These are phyloP conservation scores for Rhagologus leucostigma DNA, from an alignment of 2,113 vertebrate genomes.

Conservation along the genomic window DNA sequence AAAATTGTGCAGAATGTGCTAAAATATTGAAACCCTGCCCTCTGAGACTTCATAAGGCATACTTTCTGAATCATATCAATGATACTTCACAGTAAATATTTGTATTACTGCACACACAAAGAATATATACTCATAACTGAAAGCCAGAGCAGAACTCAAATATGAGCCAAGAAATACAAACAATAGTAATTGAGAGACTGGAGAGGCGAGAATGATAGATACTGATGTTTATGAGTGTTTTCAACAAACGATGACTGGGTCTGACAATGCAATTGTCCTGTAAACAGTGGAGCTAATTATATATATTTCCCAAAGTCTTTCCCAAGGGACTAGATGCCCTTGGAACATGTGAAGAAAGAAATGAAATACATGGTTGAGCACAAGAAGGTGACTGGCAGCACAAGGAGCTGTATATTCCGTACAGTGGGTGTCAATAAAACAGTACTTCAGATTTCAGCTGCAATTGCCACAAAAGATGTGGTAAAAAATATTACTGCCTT, in stretches of 20 bases:
- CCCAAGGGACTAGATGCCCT: neutral
- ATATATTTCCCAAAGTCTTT: neutral
- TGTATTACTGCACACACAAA: neutral
- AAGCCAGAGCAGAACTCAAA: neutral
- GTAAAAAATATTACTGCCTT: neutral
- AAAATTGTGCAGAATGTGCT: neutral
- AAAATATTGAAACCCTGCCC: neutral
- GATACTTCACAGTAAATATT: neutral
- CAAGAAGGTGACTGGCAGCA: neutral
- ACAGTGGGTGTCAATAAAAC: neutral
- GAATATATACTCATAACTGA: neutral
- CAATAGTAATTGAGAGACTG: neutral
- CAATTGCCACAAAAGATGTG: neutral
- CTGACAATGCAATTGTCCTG: neutral
- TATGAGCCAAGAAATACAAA: neutral
- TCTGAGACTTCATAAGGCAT: neutral
- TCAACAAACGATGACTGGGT: neutral
- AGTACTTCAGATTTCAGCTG: neutral
- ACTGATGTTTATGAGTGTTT: neutral
- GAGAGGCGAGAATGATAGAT: neutral
- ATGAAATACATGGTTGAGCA: neutral
- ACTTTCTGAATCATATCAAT: neutral
- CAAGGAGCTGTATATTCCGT: rapidly evolving
- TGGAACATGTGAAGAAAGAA: neutral
- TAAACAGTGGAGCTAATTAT: neutral